Base-by-base conservation (phyloP, 1,140 invertebrate species). In the Psilanteris sp. region DNA sequence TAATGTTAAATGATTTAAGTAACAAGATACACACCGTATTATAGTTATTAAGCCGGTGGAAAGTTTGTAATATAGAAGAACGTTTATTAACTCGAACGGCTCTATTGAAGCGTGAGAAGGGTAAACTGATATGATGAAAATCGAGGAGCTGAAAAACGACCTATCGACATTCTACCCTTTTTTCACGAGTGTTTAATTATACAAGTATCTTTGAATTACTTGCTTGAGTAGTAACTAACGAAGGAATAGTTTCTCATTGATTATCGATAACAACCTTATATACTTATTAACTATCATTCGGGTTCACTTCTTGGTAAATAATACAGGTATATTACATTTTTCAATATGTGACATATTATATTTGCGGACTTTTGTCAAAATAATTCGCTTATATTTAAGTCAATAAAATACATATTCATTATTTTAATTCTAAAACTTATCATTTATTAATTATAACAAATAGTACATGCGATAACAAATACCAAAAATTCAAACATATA, bases 201-300 rank as follows among this genome's bases (percentile, higher is more conserved):
- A 54, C 50, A 39, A 66, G 43, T 66, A 36, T 50, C 54, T 75
- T 46, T 46, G 52, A 41, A 44, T 72, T 72, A 34, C 54, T 43
- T 37, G 31, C 39, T n/a, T 20, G 55, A 62, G 7, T 14, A 37
- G 18, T 57, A 27, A 55, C 57, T 41, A 36, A 52, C 64, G 48
- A 54, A 59, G 64, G 37, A 76, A 68, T 70, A 70, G 72, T 32
- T 67, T 34, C 43, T 57, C 36, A 70, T 75, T 41, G 55, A 75
- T 75, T 75, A 62, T 48, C 62, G 48, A 61, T 68, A 67, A 48
- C 26, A 75, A 62, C 57, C 34, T 70, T 76, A 68, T 64, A 76
- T 31, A 57, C 55, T 55, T 29, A n/a, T n/a, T n/a, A 13, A 18
- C 39, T 50, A 61, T 68, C 50, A 41, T 20, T 62, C 37, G 62